These are phyloP conservation scores for Takifugu rubripes DNA, from an alignment of 2,797 vertebrate genomes.

Conservation along the genomic window DNA sequence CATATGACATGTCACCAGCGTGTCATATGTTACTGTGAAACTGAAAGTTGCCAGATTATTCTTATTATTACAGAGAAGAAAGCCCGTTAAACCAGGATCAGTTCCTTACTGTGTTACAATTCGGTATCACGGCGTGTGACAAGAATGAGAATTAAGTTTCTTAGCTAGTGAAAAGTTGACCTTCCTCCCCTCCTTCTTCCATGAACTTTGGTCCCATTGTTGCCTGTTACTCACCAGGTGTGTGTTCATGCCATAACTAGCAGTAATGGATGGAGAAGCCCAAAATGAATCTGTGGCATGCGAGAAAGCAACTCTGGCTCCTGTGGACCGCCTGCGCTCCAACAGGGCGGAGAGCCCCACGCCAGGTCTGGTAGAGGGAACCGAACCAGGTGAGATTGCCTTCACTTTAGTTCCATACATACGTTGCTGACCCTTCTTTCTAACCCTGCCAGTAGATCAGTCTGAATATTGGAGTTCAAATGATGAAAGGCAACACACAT, in stretches of 20 bases:
- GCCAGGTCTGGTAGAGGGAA: constrained; percentile 89
- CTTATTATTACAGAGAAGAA: no score
- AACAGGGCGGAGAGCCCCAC: constrained; percentile 89
- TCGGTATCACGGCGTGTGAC: neutral
- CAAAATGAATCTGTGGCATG: constrained; percentile 71
- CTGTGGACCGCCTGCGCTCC: constrained; percentile 72
- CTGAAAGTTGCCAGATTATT: no score
- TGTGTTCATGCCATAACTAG: constrained; percentile 25
- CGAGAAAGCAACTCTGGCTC: constrained; percentile 77
- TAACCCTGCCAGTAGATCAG: neutral
- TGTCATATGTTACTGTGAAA: no score
- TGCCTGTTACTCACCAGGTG: constrained; percentile 26
- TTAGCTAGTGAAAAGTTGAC: constrained; percentile 2
- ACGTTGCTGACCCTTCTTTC: neutral
- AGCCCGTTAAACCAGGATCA: no score
- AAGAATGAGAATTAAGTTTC: neutral
- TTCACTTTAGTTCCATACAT: no score
- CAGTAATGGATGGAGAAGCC: constrained; percentile 82
- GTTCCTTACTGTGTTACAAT: neutral
- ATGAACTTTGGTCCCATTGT: constrained; percentile 6
- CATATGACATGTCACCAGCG: no score
- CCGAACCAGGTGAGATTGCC: constrained; percentile 84
- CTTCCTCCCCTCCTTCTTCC: neutral
- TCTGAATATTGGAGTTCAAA: no score
- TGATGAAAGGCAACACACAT: no score